These are phyloP conservation scores for Hipposideros larvatus DNA, from an alignment of 2,797 vertebrate genomes.

Conservation along the genomic window DNA sequence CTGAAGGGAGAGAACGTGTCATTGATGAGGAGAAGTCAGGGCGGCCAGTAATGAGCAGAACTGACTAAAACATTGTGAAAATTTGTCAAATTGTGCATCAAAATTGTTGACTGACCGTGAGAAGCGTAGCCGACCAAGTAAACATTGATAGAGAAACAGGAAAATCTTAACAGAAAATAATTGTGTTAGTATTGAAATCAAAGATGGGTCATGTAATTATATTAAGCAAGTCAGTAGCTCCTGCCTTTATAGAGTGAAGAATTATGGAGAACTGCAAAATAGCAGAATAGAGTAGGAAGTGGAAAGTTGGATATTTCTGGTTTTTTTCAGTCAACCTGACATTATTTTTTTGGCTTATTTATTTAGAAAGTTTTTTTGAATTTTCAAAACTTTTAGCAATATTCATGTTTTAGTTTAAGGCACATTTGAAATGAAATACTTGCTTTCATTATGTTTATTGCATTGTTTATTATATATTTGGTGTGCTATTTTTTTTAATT, in stretches of 20 bases:
- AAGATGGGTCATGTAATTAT: not conserved
- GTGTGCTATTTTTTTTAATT: not conserved
- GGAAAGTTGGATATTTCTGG: not conserved
- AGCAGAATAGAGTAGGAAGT: not conserved
- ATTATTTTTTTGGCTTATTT: not conserved
- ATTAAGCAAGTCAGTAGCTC: not conserved
- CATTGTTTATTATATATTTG: not conserved
- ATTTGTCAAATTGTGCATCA: too few relatives aligned
- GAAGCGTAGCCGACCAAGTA: too few relatives aligned
- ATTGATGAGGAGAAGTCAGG: too few relatives aligned
- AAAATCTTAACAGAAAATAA: not conserved
- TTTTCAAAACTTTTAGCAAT: not conserved
- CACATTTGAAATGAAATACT: not conserved
- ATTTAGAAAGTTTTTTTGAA: not conserved
- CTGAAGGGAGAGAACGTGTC: too few relatives aligned
- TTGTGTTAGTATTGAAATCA: not conserved
- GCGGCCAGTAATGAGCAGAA: too few relatives aligned
- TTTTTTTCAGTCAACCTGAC: not conserved
- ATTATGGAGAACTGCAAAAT: conserved; percentile 1
- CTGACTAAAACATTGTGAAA: too few relatives aligned
- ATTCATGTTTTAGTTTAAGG: not conserved
- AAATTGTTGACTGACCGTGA: too few relatives aligned
- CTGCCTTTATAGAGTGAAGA: not conserved
- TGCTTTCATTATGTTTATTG: not conserved
- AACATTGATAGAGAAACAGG: too few relatives aligned